Evolutionary conservation across 2,797 vertebrate species (phyloP).

Genomic region (Crocodylus rhombifer): DNA sequence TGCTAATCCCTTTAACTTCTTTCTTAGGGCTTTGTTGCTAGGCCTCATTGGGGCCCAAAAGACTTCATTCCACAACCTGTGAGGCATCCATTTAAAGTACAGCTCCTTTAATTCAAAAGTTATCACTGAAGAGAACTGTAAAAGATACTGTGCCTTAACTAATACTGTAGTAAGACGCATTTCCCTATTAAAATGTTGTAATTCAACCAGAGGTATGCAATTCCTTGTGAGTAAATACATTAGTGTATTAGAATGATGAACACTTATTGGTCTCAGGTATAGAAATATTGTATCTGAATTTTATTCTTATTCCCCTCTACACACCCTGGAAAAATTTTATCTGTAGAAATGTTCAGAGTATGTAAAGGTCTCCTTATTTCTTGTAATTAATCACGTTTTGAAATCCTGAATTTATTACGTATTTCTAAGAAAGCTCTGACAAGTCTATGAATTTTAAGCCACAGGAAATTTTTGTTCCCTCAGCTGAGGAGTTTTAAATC

Average conservation of each 20-base stretch:
- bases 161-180: slow-evolving; percentile 2
- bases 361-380: slow-evolving; percentile 75
- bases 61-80: neutral
- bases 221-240: slow-evolving; percentile 12
- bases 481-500: slow-evolving; percentile 61
- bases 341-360: slow-evolving; percentile 54
- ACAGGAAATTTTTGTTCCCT: slow-evolving; percentile 75
- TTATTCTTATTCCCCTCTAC: slow-evolving; percentile 66
- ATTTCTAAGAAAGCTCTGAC: slow-evolving; percentile 69
- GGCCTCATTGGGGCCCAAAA: neutral
- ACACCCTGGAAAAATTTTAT: slow-evolving; percentile 50
- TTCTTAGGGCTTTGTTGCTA: slow-evolving; percentile 42
- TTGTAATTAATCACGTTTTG: slow-evolving; percentile 69
- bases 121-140: neutral
- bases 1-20: slow-evolving; percentile 61
- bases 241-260: neutral
- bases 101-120: neutral
- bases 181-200: slow-evolving; percentile 42
- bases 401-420: slow-evolving; percentile 68
- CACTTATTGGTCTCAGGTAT: slow-evolving; percentile 14
- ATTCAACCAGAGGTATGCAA: neutral
- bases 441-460: slow-evolving; percentile 74
- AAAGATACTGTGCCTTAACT: neutral
- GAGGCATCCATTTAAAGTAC: neutral
- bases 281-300: slow-evolving; percentile 31